A percentile compares a stretch with the other conserved stretches of the same genome.
phyloP scores from a whole-genome alignment of 2,113 vertebrate species.

The Micromys minutus region DNA sequence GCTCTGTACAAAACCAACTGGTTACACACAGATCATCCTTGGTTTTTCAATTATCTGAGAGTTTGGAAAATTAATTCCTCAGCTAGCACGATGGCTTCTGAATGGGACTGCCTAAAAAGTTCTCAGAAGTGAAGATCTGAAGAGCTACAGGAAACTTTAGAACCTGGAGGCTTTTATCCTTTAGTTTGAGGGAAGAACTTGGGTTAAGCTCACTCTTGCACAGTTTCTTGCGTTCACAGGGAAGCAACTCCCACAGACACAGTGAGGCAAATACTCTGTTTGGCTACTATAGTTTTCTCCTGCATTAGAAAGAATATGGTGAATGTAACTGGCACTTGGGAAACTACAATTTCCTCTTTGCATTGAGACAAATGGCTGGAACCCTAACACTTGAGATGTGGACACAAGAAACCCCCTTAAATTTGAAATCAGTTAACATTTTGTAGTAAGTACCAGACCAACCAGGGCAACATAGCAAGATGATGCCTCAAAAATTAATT shows the following conservation, averaged over 20 bases:
- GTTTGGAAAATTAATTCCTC: background rate
- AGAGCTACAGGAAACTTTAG: accelerated
- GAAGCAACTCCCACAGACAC: accelerated
- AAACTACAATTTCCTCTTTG: background rate
- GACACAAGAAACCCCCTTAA: background rate
- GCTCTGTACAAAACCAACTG: too few relatives aligned
- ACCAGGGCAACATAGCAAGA: background rate
- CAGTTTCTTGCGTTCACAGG: background rate
- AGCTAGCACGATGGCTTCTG: background rate
- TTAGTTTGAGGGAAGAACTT: background rate
- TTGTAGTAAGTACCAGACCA: background rate
- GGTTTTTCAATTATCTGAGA: background rate
- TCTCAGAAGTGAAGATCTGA: accelerated
- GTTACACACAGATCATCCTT: background rate
- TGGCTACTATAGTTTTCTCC: background rate
- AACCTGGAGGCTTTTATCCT: background rate
- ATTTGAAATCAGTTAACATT: background rate
- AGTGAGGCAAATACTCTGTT: background rate
- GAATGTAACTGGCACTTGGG: background rate
- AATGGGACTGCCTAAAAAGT: background rate
- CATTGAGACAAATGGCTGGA: background rate
- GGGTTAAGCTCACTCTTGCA: background rate
- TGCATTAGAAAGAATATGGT: background rate
- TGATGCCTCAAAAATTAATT: background rate
- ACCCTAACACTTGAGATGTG: background rate